Evolutionary conservation across 2,888 invertebrate species (phyloP), one percentile per base, ranked within the genome.

Genomic region (Colostygia pectinataria): DNA sequence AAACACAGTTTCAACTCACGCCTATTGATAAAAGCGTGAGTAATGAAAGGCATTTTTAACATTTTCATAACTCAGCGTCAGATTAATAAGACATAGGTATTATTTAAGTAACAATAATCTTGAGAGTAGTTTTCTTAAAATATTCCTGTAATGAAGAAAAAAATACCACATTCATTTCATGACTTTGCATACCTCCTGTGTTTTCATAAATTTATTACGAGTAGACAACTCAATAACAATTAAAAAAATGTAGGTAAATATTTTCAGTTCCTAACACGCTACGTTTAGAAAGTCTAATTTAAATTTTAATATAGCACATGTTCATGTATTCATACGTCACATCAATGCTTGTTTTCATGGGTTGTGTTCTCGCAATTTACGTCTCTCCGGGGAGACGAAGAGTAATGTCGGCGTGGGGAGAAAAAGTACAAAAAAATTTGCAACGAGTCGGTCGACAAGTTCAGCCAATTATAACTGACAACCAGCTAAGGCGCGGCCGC

Each of bases 391-490:
- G 77, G 86, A 89, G 86, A 88, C 87, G 88, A 88, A 89, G 90
- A 90, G 83, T 88, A 85, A 89, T 89, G 85, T 75, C 73, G 75
- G 72, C 72, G 76, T 69, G 78, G 80, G 80, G 80, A 78, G 74
- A 77, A 82, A 78, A 74, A 71, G 71, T 70, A 74, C 75, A 80
- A 85, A 83, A 85, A 87, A 86, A 79, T 67, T 64, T 64, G 51
- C 78, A 68, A 79, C 78, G 80, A 82, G 71, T 77, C 76, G 74
- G 72, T 80, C 84, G 86, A 90, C 89, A 88, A 88, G 88, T 85
- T 88, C 86, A 86, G 84, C 89, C 90, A 91, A 90, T 91, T 90
- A 91, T 88, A 90, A 85, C 80, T 88, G 90, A 90, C 89, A 84
- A 80, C 83, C 78, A 74, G 74, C 80, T 80, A 81, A 80, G 77